Percentiles rank a stretch among this genome's conserved stretches.
Conservation (phyloP, 2,113 vertebrate species). For the Eurystomus gularis region DNA sequence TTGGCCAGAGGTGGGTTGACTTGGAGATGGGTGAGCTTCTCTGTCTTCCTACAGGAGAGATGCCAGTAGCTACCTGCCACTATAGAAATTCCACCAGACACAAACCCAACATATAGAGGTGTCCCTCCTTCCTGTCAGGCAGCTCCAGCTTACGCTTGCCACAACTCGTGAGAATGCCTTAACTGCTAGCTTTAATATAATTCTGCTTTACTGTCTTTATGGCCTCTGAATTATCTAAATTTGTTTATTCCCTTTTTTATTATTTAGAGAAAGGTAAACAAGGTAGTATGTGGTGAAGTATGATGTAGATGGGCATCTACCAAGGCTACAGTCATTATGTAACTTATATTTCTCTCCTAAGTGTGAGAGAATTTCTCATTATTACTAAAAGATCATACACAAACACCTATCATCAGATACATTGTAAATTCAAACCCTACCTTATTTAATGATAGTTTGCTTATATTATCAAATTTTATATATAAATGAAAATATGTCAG, state of each 20-base stretch:
- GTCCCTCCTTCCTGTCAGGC: not conserved
- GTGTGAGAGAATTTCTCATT: not conserved
- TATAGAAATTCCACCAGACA: too few relatives aligned
- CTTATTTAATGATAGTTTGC: not conserved
- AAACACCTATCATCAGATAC: not conserved
- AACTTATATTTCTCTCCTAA: not conserved
- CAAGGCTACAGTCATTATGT: accelerated
- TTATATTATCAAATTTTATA: not conserved
- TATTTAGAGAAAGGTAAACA: not conserved
- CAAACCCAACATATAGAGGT: too few relatives aligned
- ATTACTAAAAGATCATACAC: not conserved
- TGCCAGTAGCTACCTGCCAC: too few relatives aligned
- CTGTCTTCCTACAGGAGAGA: too few relatives aligned
- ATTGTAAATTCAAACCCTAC: not conserved
- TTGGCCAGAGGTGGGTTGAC: not conserved
- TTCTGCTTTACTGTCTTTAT: not conserved
- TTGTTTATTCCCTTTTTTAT: not conserved
- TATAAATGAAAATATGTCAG: not conserved
- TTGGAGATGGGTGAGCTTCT: too few relatives aligned
- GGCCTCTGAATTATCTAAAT: not conserved
- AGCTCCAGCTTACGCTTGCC: not conserved
- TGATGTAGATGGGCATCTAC: accelerated
- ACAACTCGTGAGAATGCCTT: not conserved
- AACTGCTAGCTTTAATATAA: not conserved
- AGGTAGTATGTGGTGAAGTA: not conserved